These are phyloP conservation scores for Limnephilus auricula DNA, from an alignment of 2,888 invertebrate species.

Conservation along the genomic window DNA sequence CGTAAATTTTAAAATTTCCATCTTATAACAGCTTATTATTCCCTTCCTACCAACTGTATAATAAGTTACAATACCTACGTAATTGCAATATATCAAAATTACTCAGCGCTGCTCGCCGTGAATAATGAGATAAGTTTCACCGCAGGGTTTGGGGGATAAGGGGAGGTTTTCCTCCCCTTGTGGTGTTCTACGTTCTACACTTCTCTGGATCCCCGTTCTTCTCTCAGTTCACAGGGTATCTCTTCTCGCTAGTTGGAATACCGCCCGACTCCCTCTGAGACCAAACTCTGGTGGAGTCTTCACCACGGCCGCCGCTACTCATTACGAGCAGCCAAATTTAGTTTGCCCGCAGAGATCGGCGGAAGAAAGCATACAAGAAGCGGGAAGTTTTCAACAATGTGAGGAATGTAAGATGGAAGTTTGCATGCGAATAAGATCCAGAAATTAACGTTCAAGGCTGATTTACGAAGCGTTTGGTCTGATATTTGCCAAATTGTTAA, in stretches of 20 bases:
- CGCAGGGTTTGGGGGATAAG: constrained; percentile 50
- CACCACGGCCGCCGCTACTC: constrained; percentile 64
- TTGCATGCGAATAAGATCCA: constrained; percentile 10
- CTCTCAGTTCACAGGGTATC: constrained; percentile 62
- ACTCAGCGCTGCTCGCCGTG: constrained; percentile 66
- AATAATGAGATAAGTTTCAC: constrained; percentile 65
- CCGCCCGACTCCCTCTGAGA: constrained; percentile 59
- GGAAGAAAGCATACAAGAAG: constrained; percentile 22
- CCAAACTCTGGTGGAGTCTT: constrained; percentile 63
- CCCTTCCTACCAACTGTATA: constrained; percentile 66
- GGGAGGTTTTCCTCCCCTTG: constrained; percentile 30
- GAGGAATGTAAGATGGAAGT: constrained; percentile 15
- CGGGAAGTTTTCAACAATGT: constrained; percentile 44
- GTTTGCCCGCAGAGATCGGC: constrained; percentile 61
- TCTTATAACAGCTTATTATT: constrained; percentile 65
- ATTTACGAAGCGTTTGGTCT: not conserved
- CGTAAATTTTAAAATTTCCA: constrained; percentile 64
- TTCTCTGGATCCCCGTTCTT: constrained; percentile 59
- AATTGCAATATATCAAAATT: constrained; percentile 67
- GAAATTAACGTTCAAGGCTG: not conserved
- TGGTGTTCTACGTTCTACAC: constrained; percentile 33
- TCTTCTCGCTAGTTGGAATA: constrained; percentile 56
- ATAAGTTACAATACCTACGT: constrained; percentile 66
- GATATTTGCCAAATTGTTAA: not conserved
- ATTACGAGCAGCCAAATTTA: constrained; percentile 64